Evolutionary conservation across 2,113 vertebrate genomes (phyloP), one percentile per base, ranked within the genome.

Genomic region (Petaurus breviceps): DNA sequence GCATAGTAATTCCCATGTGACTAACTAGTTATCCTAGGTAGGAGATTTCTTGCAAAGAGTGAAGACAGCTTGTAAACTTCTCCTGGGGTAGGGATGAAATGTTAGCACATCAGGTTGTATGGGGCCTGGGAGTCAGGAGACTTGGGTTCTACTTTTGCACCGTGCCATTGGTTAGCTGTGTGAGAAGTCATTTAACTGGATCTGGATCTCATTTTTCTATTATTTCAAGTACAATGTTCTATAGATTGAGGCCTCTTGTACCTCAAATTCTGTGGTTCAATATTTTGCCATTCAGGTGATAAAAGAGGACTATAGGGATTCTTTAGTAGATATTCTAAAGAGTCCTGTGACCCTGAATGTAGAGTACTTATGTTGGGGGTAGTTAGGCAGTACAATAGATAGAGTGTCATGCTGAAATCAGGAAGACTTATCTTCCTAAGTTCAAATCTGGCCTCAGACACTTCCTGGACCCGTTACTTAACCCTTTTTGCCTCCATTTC

Each of bases 61-160:
- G 23, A 92, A 92, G 68, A 92, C 28, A 91, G 49, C 89, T 92
- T 50, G 89, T 96, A 91, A 96, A 91, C 77, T 52, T 94, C 55
- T 54, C 89, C 52, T 1, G 3, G 90, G 57, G 61, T 43, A 19
- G 68, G 68, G 68, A 84, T 84, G n/a, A 84, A 84, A 6, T n/a
- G 37, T 84, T 84, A 43, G 61, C 61, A 43, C n/a, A 43, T 84
- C 37, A 43, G 7, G n/a, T 84, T 22, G 19, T 43, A 16, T 84
- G n/a, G 68, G 37, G 16, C n/a, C 19, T 43, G n/a, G 68, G 68
- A 84, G 68, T 22, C 37, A 43, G n/a, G 68, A 43, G 16, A 84
- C n/a, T 43, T 43, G n/a, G 68, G 19, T 43, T 84, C n/a, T 22
- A 43, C 19, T 43, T 1, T 19, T 23, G 16, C 19, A 84, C 57